Percentiles rank a stretch among this genome's conserved stretches.
These are phyloP conservation scores for Hydropotes inermis DNA, from an alignment of 2,113 vertebrate genomes.

Conservation along the genomic window DNA sequence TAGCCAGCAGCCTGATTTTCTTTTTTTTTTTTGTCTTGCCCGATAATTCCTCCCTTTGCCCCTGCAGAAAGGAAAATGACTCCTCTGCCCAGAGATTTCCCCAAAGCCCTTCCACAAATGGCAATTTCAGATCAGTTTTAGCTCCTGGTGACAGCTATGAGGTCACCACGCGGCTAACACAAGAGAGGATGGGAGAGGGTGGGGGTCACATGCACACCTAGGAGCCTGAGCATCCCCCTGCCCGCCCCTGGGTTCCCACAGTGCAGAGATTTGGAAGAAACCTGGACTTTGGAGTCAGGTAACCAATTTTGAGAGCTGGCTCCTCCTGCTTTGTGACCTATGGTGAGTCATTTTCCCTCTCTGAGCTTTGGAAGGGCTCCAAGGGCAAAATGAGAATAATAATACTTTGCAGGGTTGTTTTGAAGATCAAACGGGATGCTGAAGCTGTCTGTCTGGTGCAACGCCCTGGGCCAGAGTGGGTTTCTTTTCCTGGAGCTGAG, in stretches of 20 bases:
- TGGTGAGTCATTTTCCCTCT: neutral
- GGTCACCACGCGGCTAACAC: neutral
- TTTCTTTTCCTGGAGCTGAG: neutral
- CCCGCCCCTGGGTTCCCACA: fast-evolving
- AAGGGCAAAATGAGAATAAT: neutral
- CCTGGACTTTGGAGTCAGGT: neutral
- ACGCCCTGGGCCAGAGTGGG: neutral
- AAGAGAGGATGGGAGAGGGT: neutral
- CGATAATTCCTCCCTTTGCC: neutral
- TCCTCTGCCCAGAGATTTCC: neutral
- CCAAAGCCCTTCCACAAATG: neutral
- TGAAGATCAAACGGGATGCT: neutral
- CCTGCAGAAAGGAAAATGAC: neutral
- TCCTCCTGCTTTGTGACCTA: neutral
- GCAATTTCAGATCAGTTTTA: neutral
- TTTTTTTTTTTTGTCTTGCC: neutral
- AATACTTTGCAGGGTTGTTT: neutral
- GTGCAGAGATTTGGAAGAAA: neutral
- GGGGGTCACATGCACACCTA: no score
- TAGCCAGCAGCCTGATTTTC: no score
- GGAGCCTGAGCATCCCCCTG: neutral
- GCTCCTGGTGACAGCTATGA: neutral
- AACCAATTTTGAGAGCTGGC: neutral
- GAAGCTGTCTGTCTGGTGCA: neutral
- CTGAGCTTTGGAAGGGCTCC: neutral